Evolutionary conservation across 2,797 vertebrate genomes (phyloP).

Genomic region (Cephalopachus bancanus): DNA sequence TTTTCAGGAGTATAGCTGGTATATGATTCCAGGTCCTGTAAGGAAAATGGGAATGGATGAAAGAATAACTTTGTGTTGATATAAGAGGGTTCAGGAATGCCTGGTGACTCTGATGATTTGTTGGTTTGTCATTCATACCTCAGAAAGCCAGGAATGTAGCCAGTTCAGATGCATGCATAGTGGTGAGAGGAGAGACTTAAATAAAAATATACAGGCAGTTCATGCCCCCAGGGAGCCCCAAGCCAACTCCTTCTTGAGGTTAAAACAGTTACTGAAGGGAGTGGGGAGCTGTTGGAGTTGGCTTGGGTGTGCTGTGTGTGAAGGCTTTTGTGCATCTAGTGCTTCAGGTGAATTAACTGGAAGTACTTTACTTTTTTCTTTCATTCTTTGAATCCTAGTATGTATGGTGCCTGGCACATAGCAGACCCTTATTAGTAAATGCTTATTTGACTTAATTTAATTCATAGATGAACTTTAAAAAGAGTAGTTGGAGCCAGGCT

Average conservation of each 20-base stretch:
- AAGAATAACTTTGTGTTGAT: not conserved
- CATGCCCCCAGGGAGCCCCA: not conserved
- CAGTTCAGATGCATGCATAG: not conserved
- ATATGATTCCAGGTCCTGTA: not conserved
- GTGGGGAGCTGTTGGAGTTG: not conserved
- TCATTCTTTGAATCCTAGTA: constrained; percentile 26
- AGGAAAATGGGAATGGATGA: not conserved
- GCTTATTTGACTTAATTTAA: not conserved
- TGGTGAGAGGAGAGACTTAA: not conserved
- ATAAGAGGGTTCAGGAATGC: not conserved
- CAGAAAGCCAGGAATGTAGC: not conserved
- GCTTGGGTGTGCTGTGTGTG: not conserved
- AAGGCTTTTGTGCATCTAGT: not conserved
- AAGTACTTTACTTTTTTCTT: not conserved
- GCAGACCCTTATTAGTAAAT: not conserved
- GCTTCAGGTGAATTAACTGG: not conserved
- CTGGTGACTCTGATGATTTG: not conserved
- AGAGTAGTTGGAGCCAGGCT: not conserved
- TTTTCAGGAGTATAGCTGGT: constrained; percentile 43
- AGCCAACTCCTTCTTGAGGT: not conserved
- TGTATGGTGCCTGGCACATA: not conserved
- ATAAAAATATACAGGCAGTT: not conserved
- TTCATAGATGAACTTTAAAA: constrained; percentile 40
- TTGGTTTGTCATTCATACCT: not conserved
- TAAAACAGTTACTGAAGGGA: not conserved